A percentile compares a stretch with the other conserved stretches of the same genome.
Evolutionary conservation across 2,113 vertebrate species (phyloP).

Genomic region (Toxostoma redivivum): DNA sequence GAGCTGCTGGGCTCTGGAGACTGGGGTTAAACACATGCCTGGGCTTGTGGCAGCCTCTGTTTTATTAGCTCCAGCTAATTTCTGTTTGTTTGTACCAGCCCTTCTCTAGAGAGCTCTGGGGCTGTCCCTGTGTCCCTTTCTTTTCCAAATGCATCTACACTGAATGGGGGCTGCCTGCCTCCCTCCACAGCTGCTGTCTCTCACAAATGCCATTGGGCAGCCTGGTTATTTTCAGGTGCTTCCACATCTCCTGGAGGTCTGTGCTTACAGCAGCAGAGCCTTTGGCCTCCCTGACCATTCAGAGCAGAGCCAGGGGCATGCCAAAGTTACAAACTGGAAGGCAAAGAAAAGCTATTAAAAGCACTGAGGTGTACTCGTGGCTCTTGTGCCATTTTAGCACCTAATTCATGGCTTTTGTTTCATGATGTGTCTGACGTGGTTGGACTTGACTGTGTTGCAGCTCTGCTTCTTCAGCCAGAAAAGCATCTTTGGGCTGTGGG

Average conservation of each 20-base stretch:
- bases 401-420: not conserved
- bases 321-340: not conserved
- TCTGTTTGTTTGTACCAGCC: not conserved
- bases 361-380: rapidly evolving
- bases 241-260: not conserved
- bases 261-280: not conserved
- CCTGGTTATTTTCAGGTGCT: not conserved
- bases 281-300: not conserved
- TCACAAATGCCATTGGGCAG: not conserved
- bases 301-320: not conserved
- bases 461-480: not conserved
- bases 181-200: not conserved
- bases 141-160: not conserved
- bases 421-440: not conserved
- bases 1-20: not conserved
- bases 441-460: not conserved
- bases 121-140: not conserved
- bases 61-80: not conserved
- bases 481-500: not conserved
- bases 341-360: not conserved
- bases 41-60: not conserved
- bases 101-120: not conserved
- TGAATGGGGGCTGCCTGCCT: not conserved
- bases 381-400: not conserved
- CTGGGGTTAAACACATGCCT: not conserved